Percentiles rank a stretch among this genome's conserved stretches.
phyloP scores from a whole-genome alignment of 2,113 vertebrate species.

The Dinomys branickii region DNA sequence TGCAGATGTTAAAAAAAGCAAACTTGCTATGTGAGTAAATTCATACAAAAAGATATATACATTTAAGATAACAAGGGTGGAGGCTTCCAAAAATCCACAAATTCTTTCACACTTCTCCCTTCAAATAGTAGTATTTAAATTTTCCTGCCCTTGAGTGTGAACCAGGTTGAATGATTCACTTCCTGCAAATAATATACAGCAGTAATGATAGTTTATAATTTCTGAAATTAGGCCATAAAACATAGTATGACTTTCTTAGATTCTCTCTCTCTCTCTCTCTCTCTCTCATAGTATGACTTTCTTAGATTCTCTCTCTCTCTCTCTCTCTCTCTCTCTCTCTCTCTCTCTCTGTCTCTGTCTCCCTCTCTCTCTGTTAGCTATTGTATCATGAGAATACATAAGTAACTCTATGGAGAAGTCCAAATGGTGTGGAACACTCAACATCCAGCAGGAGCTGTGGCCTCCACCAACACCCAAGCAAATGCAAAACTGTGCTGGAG shows the following conservation, averaged over 20 bases:
- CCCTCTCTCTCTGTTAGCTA: not conserved
- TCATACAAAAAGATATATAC: not conserved
- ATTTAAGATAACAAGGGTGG: not conserved
- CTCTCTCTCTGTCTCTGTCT: not conserved
- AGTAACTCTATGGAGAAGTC: not conserved
- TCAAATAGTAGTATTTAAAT: not conserved
- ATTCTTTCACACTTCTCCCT: not conserved
- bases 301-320: not conserved
- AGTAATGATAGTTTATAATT: not conserved
- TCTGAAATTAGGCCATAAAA: not conserved
- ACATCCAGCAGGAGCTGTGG: not conserved
- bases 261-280: not conserved
- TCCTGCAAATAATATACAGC: not conserved
- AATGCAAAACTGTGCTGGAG: not conserved
- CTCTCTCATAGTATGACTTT: not conserved
- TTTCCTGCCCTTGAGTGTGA: not conserved
- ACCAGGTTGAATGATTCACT: not conserved
- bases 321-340: not conserved
- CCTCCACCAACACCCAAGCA: not conserved
- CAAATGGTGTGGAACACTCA: not conserved
- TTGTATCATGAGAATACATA: not conserved
- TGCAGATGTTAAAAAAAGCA: not conserved
- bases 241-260: not conserved
- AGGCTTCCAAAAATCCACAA: not conserved
- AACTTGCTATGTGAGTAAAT: conserved; percentile 14